Conservation (phyloP, 2,113 vertebrate genomes). For the Hippocampus abdominalis region DNA sequence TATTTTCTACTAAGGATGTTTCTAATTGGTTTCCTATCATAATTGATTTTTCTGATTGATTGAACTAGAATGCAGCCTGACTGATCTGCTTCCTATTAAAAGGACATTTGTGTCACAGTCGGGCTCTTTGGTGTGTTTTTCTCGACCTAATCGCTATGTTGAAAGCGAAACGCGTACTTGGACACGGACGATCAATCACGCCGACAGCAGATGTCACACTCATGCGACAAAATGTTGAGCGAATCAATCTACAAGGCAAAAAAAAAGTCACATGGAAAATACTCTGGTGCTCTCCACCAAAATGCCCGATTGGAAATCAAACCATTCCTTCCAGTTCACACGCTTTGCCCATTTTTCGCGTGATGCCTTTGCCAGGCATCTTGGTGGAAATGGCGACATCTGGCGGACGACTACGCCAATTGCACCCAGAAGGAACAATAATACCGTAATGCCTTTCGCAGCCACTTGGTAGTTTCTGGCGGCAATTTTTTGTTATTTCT, state of each 20-base stretch:
- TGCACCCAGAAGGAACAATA: background rate
- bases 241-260: background rate
- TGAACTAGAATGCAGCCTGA: conserved; percentile 69
- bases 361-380: background rate
- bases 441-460: too few species aligned
- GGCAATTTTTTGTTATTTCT: too few species aligned
- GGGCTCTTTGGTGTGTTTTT: conserved; percentile 1
- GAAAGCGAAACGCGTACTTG: too few species aligned
- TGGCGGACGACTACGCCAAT: background rate
- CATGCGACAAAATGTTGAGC: background rate
- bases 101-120: conserved; percentile 62
- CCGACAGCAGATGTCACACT: background rate
- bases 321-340: too few species aligned
- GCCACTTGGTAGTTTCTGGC: too few species aligned
- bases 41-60: conserved; percentile 51
- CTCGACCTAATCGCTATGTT: background rate
- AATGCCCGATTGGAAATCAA: too few species aligned
- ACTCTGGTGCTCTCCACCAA: too few species aligned
- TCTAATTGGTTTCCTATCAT: conserved; percentile 73
- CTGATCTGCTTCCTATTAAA: conserved; percentile 76
- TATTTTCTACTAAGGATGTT: conserved; percentile 78
- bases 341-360: background rate
- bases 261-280: too few species aligned
- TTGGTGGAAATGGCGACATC: background rate
- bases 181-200: background rate